Evolutionary conservation across 2,888 invertebrate species (phyloP).

Genomic region (Eristalis tenax): DNA sequence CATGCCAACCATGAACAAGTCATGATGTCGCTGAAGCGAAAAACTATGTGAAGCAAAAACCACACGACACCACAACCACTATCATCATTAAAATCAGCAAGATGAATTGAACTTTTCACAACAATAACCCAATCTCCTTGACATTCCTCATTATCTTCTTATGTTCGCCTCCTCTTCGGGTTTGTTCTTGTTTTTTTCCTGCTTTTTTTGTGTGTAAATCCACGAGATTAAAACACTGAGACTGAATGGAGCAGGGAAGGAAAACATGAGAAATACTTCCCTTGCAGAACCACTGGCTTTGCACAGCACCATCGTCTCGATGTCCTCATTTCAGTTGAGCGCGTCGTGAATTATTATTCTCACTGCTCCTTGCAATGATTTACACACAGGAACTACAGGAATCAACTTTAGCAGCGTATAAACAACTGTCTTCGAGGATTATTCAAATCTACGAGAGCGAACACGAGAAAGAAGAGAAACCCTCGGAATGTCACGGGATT

Average conservation of each 20-base stretch:
- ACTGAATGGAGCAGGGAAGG: background rate
- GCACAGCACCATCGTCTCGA: slow-evolving; percentile 40
- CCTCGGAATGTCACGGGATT: background rate
- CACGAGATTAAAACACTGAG: slow-evolving; percentile 17
- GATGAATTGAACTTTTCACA: slow-evolving; percentile 61
- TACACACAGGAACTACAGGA: slow-evolving; percentile 15
- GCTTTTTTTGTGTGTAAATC: slow-evolving; percentile 22
- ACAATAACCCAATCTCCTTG: slow-evolving; percentile 66
- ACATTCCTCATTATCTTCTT: slow-evolving; percentile 54
- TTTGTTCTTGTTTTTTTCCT: background rate
- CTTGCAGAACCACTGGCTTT: slow-evolving; percentile 13
- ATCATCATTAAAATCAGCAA: slow-evolving; percentile 23
- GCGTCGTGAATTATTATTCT: slow-evolving; percentile 40
- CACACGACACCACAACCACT: background rate
- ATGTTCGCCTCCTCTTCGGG: background rate
- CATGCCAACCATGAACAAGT: background rate
- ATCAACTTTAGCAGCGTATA: slow-evolving; percentile 52
- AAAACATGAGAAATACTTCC: slow-evolving; percentile 21
- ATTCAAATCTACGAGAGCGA: slow-evolving; percentile 43
- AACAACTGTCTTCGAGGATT: slow-evolving; percentile 63
- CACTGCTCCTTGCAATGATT: slow-evolving; percentile 38
- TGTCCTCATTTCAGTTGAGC: slow-evolving; percentile 55
- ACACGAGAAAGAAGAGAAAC: background rate
- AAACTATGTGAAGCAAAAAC: background rate
- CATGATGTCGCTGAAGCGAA: background rate